These are phyloP conservation scores for Trichomalopsis sarcophagae DNA, from an alignment of 1,140 invertebrate genomes.

Conservation along the genomic window DNA sequence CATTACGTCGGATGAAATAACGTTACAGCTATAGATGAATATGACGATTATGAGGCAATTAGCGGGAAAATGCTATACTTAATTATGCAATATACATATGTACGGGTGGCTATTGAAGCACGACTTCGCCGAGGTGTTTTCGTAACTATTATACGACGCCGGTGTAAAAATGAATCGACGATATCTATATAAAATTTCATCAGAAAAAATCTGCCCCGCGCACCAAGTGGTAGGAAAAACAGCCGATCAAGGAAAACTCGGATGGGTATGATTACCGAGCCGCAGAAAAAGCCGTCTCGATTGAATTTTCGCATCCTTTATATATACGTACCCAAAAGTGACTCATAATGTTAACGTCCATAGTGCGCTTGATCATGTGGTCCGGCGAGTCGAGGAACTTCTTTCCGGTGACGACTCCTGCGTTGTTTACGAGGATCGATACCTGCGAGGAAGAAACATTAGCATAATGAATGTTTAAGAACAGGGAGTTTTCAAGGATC, in stretches of 20 bases:
- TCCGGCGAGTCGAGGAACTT: slow-evolving; percentile 91
- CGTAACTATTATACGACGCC: neutral
- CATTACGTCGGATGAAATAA: too few relatives aligned
- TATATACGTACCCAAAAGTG: slow-evolving; percentile 84
- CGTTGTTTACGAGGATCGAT: slow-evolving; percentile 94
- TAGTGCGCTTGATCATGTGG: slow-evolving; percentile 83
- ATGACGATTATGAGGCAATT: neutral
- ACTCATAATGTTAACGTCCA: slow-evolving; percentile 85
- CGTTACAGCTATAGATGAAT: too few relatives aligned
- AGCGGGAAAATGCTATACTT: neutral
- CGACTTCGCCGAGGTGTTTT: neutral
- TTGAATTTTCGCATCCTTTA: neutral
- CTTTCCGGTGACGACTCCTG: slow-evolving; percentile 90
- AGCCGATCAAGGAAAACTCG: too few relatives aligned
- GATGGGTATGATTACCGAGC: too few relatives aligned
- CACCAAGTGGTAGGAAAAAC: neutral
- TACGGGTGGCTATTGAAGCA: neutral
- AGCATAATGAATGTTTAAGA: too few relatives aligned
- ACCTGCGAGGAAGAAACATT: slow-evolving; percentile 74
- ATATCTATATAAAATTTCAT: too few relatives aligned
- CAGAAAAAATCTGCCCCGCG: too few relatives aligned
- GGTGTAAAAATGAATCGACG: too few relatives aligned
- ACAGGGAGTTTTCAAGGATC: too few relatives aligned
- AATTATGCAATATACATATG: neutral
- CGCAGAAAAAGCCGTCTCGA: neutral